Percentiles rank a stretch among this genome's conserved stretches.
Evolutionary conservation across 2,888 invertebrate species (phyloP).

Genomic region (Teleiodes luculella): DNA sequence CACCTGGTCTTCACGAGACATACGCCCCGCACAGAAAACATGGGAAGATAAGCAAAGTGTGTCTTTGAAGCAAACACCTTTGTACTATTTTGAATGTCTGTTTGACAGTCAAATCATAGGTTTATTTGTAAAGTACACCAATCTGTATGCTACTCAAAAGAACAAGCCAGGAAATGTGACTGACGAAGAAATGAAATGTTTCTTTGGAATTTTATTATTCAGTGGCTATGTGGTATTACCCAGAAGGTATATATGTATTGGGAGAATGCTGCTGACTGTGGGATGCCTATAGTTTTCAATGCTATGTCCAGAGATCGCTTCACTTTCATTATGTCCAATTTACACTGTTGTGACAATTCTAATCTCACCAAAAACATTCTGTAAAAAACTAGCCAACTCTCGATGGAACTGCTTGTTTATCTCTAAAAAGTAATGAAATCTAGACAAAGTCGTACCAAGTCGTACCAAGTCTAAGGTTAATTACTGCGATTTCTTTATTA

Average conservation of each 20-base stretch:
- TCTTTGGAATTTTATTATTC: slow-evolving; percentile 11
- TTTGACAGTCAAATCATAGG: neutral
- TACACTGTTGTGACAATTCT: neutral
- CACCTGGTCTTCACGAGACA: neutral
- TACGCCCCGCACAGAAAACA: neutral
- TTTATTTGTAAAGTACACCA: neutral
- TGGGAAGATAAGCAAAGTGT: neutral
- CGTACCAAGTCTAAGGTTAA: too few species aligned
- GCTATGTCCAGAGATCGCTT: slow-evolving; percentile 10
- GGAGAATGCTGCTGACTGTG: slow-evolving; percentile 14
- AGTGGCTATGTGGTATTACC: slow-evolving; percentile 17
- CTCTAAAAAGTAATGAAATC: too few species aligned
- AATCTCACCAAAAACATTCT: too few species aligned
- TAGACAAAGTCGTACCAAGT: too few species aligned
- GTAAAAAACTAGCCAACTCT: too few species aligned
- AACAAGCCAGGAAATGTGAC: neutral
- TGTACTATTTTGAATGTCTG: slow-evolving; percentile 1
- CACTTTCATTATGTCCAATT: slow-evolving; percentile 5
- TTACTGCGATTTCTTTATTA: too few species aligned
- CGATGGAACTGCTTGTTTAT: too few species aligned
- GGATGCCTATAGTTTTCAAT: neutral
- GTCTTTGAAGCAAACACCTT: neutral
- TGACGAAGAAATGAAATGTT: slow-evolving; percentile 9
- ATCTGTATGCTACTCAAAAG: neutral
- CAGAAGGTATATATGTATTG: slow-evolving; percentile 14